phyloP scores from a whole-genome alignment of 2,113 vertebrate species.

The Marcusenius ussheri region DNA sequence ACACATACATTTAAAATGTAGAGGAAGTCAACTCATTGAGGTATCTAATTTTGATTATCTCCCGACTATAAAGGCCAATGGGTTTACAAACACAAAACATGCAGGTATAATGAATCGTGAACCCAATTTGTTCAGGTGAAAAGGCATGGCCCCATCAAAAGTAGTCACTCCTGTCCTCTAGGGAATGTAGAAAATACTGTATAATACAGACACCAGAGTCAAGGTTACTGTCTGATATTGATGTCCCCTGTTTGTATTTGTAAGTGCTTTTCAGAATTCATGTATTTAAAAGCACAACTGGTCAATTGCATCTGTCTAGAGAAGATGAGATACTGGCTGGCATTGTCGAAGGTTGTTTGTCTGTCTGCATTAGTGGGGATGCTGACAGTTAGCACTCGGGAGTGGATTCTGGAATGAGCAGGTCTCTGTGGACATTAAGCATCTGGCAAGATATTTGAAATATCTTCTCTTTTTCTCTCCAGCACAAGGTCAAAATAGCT shows the following conservation, averaged over 20 bases:
- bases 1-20: neutral
- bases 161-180: neutral
- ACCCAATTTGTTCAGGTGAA: neutral
- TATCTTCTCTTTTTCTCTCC: neutral
- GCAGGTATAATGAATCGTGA: neutral
- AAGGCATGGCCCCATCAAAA: neutral
- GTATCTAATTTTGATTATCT: neutral
- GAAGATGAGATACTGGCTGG: neutral
- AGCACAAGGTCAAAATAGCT: neutral
- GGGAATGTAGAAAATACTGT: neutral
- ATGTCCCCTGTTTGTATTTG: neutral
- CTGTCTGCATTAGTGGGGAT: constrained; percentile 9
- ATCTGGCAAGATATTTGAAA: neutral
- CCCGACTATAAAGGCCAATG: neutral
- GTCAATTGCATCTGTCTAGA: neutral
- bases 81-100: neutral
- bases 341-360: neutral
- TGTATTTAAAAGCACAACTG: neutral
- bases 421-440: neutral
- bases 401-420: neutral
- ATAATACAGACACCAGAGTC: neutral
- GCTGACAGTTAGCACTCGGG: neutral
- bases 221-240: neutral
- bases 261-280: neutral
- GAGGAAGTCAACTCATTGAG: neutral